A percentile compares a stretch with the other conserved stretches of the same genome.
Evolutionary conservation across 2,113 vertebrate genomes (phyloP).

Genomic region (Silurus asotus): DNA sequence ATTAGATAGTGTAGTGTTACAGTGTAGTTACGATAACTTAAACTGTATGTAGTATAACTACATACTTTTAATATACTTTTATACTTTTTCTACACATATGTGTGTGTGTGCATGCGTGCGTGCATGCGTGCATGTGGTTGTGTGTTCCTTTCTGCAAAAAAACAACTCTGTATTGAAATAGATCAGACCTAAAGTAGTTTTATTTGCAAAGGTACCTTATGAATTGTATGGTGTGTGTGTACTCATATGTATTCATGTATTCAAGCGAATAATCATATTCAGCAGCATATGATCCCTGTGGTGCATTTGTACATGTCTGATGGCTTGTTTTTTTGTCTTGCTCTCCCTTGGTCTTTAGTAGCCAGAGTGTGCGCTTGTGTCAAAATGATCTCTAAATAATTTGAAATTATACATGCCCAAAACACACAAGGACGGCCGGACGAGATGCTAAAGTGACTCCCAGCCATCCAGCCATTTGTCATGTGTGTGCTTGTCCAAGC

Average conservation of each 20-base stretch:
- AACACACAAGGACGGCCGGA: background rate
- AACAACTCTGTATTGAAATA: background rate
- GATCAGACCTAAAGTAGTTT: background rate
- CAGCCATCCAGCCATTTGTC: conserved; percentile 10
- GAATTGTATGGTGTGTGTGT: background rate
- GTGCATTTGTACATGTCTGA: background rate
- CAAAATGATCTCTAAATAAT: too few species aligned
- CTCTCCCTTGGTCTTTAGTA: background rate
- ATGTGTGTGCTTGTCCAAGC: conserved; percentile 4
- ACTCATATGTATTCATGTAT: background rate
- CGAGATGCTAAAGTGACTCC: background rate
- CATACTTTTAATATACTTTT: too few species aligned
- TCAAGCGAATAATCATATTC: background rate
- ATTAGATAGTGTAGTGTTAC: background rate
- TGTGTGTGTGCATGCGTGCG: too few species aligned
- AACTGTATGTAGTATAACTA: too few species aligned
- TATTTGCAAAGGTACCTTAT: background rate
- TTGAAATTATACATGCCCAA: background rate
- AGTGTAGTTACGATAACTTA: background rate
- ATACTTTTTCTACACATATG: too few species aligned
- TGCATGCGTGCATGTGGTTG: too few species aligned
- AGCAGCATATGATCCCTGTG: background rate
- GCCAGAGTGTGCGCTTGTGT: background rate
- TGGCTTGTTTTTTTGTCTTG: background rate
- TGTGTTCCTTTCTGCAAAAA: background rate